Percentiles rank a stretch among this genome's conserved stretches.
phyloP scores from a whole-genome alignment of 2,113 vertebrate species.

The Hippocampus mohnikei region DNA sequence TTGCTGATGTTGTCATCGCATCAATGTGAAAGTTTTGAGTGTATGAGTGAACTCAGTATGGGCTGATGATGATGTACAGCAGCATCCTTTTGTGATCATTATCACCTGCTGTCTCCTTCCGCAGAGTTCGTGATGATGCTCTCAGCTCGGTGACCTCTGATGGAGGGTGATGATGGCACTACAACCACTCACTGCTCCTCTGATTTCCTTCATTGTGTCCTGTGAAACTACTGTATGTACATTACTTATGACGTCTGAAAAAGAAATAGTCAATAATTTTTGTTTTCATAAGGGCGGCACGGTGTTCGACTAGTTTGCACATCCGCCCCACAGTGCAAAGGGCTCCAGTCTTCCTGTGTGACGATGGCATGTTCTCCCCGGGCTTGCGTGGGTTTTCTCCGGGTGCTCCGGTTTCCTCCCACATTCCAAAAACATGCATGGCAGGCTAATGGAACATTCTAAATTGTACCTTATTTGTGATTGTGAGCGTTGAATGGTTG shows the following conservation, averaged over 20 bases:
- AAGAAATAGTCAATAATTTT: not conserved
- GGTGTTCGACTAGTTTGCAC: too few relatives aligned
- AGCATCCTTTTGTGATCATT: constrained; percentile 27
- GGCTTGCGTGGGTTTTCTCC: too few relatives aligned
- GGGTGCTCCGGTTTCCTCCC: too few relatives aligned
- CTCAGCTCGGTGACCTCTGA: constrained; percentile 59
- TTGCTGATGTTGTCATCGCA: constrained; percentile 11
- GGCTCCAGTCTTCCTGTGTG: too few relatives aligned
- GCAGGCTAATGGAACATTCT: too few relatives aligned
- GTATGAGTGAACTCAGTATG: not conserved
- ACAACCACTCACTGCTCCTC: not conserved
- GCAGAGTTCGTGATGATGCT: constrained; percentile 78
- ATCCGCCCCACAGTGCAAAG: too few relatives aligned
- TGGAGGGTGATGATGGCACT: constrained; percentile 11
- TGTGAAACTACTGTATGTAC: not conserved
- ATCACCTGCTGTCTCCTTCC: constrained; percentile 43
- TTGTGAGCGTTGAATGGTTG: too few relatives aligned
- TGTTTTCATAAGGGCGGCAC: constrained; percentile 8
- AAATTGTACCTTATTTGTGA: too few relatives aligned
- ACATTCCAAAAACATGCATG: too few relatives aligned
- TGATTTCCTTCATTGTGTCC: not conserved
- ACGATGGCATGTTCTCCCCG: too few relatives aligned
- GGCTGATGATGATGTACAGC: constrained; percentile 13
- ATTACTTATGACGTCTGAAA: constrained; percentile 5
- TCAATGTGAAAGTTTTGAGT: constrained; percentile 9